These are phyloP conservation scores for Drosophila neocordata DNA, from an alignment of 1,140 invertebrate species.

Conservation along the genomic window DNA sequence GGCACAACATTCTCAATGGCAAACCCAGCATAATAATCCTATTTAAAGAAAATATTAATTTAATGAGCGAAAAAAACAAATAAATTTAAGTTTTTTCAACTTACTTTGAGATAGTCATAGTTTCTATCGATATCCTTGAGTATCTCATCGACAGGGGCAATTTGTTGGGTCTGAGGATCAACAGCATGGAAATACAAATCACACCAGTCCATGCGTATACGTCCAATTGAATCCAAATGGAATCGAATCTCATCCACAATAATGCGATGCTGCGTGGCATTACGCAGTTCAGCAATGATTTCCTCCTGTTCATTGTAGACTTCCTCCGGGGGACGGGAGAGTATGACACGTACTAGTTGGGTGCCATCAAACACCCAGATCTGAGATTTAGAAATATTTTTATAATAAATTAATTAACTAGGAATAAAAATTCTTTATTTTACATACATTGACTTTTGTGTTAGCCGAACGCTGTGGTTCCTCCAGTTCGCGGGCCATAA, in stretches of 20 bases:
- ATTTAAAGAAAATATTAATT: neutral
- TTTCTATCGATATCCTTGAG: constrained; percentile 93
- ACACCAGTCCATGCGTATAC: constrained; percentile 90
- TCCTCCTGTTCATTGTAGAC: constrained; percentile 88
- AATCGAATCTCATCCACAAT: constrained; percentile 91
- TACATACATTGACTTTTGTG: constrained; percentile 90
- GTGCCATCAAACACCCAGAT: constrained; percentile 93
- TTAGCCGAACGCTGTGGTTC: constrained; percentile 90
- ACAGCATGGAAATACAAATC: constrained; percentile 95
- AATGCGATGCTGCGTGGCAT: constrained; percentile 89
- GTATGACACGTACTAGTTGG: constrained; percentile 90
- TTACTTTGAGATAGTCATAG: constrained; percentile 90
- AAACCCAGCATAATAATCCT: constrained; percentile 85
- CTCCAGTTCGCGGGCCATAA: constrained; percentile 91
- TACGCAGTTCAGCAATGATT: constrained; percentile 88
- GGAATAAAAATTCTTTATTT: neutral
- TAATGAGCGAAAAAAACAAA: constrained; percentile 40
- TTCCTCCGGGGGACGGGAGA: constrained; percentile 89
- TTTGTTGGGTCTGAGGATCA: constrained; percentile 88
- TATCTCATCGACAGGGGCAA: constrained; percentile 90
- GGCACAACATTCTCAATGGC: constrained; percentile 93
- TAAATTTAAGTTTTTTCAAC: neutral
- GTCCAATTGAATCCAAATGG: constrained; percentile 88
- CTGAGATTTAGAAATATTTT: constrained; percentile 82
- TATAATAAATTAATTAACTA: constrained; percentile 13